Conservation (phyloP, 2,113 vertebrate genomes). For the Verasper variegatus region DNA sequence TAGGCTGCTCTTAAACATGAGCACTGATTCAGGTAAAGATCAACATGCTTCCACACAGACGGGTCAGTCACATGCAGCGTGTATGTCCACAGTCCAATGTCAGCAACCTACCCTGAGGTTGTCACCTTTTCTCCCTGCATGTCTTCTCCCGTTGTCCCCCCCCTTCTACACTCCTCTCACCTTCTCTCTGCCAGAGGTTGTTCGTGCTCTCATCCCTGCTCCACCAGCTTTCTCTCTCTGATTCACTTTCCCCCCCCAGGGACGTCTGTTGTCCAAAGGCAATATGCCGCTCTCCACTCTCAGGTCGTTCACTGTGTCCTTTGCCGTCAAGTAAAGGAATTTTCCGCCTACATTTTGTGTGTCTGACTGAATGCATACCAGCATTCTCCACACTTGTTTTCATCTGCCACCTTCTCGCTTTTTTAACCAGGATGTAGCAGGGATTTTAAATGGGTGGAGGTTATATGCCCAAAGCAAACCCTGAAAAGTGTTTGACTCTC, state of each 20-base stretch:
- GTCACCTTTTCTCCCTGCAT: constrained; percentile 31
- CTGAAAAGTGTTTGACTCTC: not conserved
- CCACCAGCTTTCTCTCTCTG: constrained; percentile 37
- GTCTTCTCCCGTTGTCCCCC: constrained; percentile 22
- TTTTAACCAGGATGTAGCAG: not conserved
- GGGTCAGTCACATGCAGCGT: constrained; percentile 34
- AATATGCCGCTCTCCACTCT: constrained; percentile 38
- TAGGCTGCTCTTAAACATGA: constrained; percentile 10
- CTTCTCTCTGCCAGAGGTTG: constrained; percentile 36
- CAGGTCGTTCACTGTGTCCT: constrained; percentile 61
- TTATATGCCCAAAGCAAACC: not conserved
- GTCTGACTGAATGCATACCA: constrained; percentile 16
- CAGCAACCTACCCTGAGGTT: constrained; percentile 49
- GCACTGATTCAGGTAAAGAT: constrained; percentile 18
- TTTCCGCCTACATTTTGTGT: constrained; percentile 13
- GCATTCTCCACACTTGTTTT: constrained; percentile 25
- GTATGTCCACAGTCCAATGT: constrained; percentile 52
- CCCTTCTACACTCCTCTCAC: constrained; percentile 31
- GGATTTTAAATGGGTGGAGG: constrained; percentile 21
- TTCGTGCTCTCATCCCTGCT: constrained; percentile 22
- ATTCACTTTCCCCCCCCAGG: constrained; percentile 45
- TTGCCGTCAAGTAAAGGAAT: constrained; percentile 57
- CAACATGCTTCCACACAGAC: constrained; percentile 28
- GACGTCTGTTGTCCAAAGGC: constrained; percentile 62
- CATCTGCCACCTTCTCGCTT: constrained; percentile 11